phyloP scores from a whole-genome alignment of 1,140 invertebrate species.

The Sipha flava region DNA sequence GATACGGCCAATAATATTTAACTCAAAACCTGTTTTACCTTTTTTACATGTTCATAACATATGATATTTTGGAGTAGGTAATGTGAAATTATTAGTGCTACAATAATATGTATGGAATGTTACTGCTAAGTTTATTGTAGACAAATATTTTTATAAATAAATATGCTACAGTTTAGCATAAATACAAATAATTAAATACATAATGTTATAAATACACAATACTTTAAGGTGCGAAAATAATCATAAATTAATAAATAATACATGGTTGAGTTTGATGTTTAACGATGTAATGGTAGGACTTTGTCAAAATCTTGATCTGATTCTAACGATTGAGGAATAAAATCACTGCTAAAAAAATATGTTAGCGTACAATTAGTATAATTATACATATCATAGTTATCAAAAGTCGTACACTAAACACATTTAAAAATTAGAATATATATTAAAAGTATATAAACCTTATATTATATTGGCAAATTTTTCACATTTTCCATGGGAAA shows the following conservation, averaged over 20 bases:
- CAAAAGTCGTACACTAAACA: too few relatives aligned
- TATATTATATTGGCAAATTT: too few relatives aligned
- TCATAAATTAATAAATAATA: slow-evolving; percentile 7
- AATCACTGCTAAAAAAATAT: neutral
- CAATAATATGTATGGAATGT: too few relatives aligned
- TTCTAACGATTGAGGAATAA: neutral
- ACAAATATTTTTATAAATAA: neutral
- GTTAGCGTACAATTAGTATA: neutral
- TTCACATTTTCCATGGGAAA: too few relatives aligned
- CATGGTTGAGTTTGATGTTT: neutral
- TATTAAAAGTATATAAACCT: too few relatives aligned
- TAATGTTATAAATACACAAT: neutral
- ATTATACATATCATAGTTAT: too few relatives aligned
- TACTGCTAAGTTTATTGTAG: neutral
- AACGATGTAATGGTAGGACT: neutral
- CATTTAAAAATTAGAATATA: too few relatives aligned
- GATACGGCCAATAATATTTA: too few relatives aligned
- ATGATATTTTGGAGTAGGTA: too few relatives aligned
- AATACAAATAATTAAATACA: neutral
- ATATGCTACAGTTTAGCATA: neutral
- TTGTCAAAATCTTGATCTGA: neutral
- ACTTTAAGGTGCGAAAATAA: neutral
- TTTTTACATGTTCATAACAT: too few relatives aligned
- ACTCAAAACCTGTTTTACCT: too few relatives aligned
- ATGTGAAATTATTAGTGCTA: too few relatives aligned